These are phyloP conservation scores for Avahi laniger DNA, from an alignment of 2,797 vertebrate genomes.

Conservation along the genomic window DNA sequence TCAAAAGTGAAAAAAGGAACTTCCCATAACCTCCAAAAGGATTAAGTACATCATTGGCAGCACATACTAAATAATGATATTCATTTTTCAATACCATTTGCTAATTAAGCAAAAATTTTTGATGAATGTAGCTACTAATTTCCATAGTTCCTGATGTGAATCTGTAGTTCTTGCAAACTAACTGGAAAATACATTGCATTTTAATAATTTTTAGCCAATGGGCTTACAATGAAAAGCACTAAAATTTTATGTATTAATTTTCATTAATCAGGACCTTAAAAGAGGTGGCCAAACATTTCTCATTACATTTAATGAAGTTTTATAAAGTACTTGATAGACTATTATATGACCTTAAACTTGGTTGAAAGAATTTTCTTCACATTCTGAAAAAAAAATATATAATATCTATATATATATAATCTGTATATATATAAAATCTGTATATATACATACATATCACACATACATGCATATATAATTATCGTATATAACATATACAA, in stretches of 20 bases:
- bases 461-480: not conserved
- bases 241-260: not conserved
- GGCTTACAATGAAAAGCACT: not conserved
- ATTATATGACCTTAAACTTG: not conserved
- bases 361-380: not conserved
- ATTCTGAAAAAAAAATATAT: not conserved
- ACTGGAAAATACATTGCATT: not conserved
- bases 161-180: not conserved
- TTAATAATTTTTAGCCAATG: not conserved
- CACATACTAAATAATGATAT: not conserved
- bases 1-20: not conserved
- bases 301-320: not conserved
- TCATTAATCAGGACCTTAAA: not conserved
- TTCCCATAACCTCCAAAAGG: not conserved
- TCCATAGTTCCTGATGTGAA: not conserved
- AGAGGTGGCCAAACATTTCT: not conserved
- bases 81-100: conserved; percentile 25
- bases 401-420: not conserved
- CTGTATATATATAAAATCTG: not conserved
- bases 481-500: not conserved
- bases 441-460: not conserved
- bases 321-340: not conserved
- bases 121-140: conserved; percentile 10
- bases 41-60: not conserved
- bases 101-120: conserved; percentile 4